Conservation (phyloP, 2,113 vertebrate genomes). For the Chascanopsetta lugubris region DNA sequence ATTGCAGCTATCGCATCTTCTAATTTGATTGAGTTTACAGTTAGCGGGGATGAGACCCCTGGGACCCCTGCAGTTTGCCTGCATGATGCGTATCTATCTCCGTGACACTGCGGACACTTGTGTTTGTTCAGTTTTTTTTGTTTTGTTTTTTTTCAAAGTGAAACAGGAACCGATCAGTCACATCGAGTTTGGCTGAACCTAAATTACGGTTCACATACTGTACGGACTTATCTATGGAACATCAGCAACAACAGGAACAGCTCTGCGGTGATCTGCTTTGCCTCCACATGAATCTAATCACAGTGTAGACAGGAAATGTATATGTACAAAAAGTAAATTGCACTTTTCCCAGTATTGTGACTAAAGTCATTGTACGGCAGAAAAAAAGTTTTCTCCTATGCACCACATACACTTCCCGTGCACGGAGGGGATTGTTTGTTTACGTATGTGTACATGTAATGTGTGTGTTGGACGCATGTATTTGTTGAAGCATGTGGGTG, state of each 20-base stretch:
- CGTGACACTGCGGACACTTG: background rate
- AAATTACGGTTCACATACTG: conserved; percentile 3
- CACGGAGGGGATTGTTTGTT: background rate
- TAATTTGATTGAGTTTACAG: too few species aligned
- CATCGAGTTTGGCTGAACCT: conserved; percentile 10
- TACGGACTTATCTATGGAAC: conserved; percentile 3
- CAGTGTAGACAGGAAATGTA: background rate
- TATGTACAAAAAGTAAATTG: background rate
- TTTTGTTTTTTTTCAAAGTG: conserved; percentile 1
- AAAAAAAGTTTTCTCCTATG: background rate
- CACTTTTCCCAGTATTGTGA: background rate
- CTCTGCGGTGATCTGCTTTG: background rate
- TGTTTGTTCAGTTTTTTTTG: conserved; percentile 13
- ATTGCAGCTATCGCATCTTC: too few species aligned
- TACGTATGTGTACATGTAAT: background rate
- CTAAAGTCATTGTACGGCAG: background rate
- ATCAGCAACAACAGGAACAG: conserved; percentile 8
- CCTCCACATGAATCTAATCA: conserved; percentile 21
- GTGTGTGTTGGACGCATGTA: background rate
- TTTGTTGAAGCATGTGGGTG: background rate
- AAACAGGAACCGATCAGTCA: conserved; percentile 17
- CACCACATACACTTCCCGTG: background rate
- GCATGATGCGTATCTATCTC: conserved; percentile 2
- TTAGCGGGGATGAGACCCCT: too few species aligned
- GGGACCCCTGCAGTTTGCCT: background rate